Evolutionary conservation across 1,140 invertebrate genomes (phyloP).

Genomic region (Hetaerina americana): DNA sequence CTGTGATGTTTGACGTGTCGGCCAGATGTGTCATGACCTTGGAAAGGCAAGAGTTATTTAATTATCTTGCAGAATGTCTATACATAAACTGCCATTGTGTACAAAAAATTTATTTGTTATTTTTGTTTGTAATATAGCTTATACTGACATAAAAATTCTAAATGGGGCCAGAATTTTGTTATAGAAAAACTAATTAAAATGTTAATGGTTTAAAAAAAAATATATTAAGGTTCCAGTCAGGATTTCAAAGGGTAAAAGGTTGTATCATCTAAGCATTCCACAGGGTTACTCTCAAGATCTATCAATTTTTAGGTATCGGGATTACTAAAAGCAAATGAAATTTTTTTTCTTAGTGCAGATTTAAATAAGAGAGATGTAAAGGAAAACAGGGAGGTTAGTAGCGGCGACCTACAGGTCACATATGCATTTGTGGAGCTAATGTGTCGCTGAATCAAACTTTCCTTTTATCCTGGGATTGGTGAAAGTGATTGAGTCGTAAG

Average conservation of each 20-base stretch:
- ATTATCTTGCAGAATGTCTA: neutral
- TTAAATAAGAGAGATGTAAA: no score
- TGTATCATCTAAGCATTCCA: neutral
- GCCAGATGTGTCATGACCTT: neutral
- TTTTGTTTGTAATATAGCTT: slow-evolving; percentile 1
- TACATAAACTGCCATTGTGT: neutral
- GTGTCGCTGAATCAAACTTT: no score
- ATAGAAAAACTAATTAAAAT: neutral
- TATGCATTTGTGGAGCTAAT: no score
- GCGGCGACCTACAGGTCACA: no score
- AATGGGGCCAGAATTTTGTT: neutral
- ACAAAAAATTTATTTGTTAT: neutral
- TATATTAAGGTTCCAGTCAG: neutral
- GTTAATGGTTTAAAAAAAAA: neutral
- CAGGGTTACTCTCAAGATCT: neutral
- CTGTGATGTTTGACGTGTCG: neutral
- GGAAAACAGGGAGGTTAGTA: no score
- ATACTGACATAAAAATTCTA: neutral
- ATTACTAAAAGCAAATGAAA: neutral
- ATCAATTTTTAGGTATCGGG: neutral
- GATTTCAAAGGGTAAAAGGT: neutral
- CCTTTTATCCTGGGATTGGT: neutral
- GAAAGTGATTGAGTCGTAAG: neutral
- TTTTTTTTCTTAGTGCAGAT: neutral
- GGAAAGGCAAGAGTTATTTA: neutral